A percentile compares a stretch with the other conserved stretches of the same genome.
Conservation (phyloP, 2,888 invertebrate species). For the Ormyrus labotus region DNA sequence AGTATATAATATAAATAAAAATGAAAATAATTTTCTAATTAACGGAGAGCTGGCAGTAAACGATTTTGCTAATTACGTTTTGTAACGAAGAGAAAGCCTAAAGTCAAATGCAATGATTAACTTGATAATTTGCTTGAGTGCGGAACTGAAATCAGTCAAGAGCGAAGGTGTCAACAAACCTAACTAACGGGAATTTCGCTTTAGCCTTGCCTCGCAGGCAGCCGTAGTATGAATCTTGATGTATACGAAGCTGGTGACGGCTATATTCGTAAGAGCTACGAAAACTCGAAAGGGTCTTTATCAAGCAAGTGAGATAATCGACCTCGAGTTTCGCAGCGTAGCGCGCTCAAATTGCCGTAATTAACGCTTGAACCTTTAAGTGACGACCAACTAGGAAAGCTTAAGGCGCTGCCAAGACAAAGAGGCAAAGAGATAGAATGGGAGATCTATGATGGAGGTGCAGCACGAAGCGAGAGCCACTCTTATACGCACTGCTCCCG, state of each 20-base stretch:
- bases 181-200: conserved; percentile 38
- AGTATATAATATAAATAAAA: no score
- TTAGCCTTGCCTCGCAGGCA: neutral
- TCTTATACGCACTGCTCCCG: conserved; percentile 11
- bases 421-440: no score
- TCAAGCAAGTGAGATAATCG: conserved; percentile 35
- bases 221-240: conserved; percentile 4
- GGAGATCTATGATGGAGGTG: neutral
- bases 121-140: conserved; percentile 8
- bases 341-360: conserved; percentile 36
- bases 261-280: conserved; percentile 18
- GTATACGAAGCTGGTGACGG: neutral
- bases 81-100: conserved; percentile 8
- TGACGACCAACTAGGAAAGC: neutral
- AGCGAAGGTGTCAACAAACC: conserved; percentile 39
- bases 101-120: conserved; percentile 35
- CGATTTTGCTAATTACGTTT: conserved; percentile 22
- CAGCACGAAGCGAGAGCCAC: neutral
- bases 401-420: neutral
- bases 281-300: conserved; percentile 34
- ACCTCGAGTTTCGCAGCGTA: neutral
- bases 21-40: no score
- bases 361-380: conserved; percentile 24
- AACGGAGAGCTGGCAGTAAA: no score
- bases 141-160: conserved; percentile 29